A percentile compares a stretch with the other conserved stretches of the same genome.
These are phyloP conservation scores for Drosophila multiciliata DNA, from an alignment of 2,888 invertebrate species.

Conservation along the genomic window DNA sequence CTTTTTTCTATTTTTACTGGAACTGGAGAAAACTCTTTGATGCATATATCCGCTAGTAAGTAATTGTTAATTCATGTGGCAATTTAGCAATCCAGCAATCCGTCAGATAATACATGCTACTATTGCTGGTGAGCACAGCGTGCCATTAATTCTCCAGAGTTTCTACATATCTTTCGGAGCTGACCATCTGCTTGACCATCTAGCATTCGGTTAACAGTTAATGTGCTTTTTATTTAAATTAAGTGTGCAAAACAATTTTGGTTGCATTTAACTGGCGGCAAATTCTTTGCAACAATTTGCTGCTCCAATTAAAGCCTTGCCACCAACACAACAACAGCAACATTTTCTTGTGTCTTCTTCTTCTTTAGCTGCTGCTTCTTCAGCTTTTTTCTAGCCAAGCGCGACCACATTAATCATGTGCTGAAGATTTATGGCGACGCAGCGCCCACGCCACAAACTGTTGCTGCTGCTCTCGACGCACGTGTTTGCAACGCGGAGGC, in stretches of 20 bases:
- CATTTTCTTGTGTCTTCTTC: background rate
- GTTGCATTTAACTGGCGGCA: conserved; percentile 64
- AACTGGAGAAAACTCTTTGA: conserved; percentile 1
- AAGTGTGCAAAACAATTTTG: conserved; percentile 27
- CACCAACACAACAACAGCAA: conserved; percentile 4
- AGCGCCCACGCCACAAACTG: conserved; percentile 60
- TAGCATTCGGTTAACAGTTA: conserved; percentile 18
- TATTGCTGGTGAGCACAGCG: conserved; percentile 23
- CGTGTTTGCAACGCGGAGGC: conserved; percentile 38
- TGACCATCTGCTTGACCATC: conserved; percentile 73
- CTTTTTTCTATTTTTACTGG: background rate
- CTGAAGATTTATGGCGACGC: conserved; percentile 71
- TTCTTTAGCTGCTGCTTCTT: background rate
- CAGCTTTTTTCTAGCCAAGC: conserved; percentile 50
- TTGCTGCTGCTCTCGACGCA: conserved; percentile 30
- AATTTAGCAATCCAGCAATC: conserved; percentile 16
- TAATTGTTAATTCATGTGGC: conserved; percentile 47
- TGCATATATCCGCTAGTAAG: conserved; percentile 26
- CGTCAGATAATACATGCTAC: background rate
- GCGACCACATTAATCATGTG: conserved; percentile 71
- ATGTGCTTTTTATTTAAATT: conserved; percentile 60
- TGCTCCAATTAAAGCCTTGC: conserved; percentile 70
- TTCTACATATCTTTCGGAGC: conserved; percentile 51
- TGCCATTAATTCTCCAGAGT: conserved; percentile 62
- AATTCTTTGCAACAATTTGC: conserved; percentile 78